Conservation (phyloP, 2,113 vertebrate species). For the Porphyrio hochstetteri region DNA sequence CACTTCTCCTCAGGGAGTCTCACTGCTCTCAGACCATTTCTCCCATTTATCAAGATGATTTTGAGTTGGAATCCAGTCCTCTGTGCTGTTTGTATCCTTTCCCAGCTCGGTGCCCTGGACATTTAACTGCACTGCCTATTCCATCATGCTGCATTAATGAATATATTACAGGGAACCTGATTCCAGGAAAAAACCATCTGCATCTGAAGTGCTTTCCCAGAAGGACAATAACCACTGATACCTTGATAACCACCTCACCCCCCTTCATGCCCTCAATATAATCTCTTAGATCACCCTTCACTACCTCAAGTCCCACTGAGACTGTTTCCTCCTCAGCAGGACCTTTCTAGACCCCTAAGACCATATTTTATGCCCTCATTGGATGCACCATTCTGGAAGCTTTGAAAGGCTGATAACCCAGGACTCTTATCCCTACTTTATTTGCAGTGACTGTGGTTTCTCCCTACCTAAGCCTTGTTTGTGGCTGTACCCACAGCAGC, state of each 20-base stretch:
- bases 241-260: not conserved
- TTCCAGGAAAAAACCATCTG: not conserved
- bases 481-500: not conserved
- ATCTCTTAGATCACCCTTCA: not conserved
- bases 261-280: fast-evolving
- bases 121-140: not conserved
- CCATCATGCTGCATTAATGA: slow-evolving; percentile 15
- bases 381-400: not conserved
- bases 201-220: not conserved
- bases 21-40: slow-evolving; percentile 23
- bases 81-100: not conserved
- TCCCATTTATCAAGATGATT: not conserved
- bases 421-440: not conserved
- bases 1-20: not conserved
- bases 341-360: not conserved
- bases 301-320: not conserved
- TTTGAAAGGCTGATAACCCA: not conserved
- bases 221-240: not conserved
- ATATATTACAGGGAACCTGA: not conserved
- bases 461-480: not conserved
- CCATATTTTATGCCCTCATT: not conserved
- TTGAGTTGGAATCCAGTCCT: not conserved
- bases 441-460: not conserved
- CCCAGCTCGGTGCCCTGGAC: slow-evolving; percentile 4
- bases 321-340: fast-evolving